A percentile compares a stretch with the other conserved stretches of the same genome.
phyloP scores from a whole-genome alignment of 1,140 invertebrate species.

The Cherax destructor region DNA sequence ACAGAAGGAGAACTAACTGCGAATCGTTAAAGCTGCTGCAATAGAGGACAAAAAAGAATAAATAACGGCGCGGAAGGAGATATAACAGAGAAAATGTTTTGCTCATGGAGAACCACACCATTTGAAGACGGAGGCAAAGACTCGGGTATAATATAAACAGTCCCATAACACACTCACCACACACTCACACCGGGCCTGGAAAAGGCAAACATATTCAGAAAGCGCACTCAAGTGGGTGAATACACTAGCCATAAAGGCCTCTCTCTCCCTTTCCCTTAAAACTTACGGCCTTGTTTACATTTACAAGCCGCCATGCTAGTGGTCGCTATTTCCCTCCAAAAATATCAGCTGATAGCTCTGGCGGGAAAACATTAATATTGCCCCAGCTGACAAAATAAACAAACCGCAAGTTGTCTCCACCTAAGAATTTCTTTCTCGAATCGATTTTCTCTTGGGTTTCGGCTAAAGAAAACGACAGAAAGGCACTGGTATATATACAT shows the following conservation, averaged over 20 bases:
- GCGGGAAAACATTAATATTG: background rate
- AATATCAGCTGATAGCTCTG: conserved; percentile 4
- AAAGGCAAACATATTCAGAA: background rate
- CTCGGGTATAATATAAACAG: background rate
- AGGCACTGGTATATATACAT: no score
- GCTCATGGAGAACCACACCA: background rate
- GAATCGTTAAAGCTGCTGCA: background rate
- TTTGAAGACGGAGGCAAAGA: background rate
- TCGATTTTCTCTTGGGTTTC: background rate
- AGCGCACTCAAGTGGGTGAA: background rate
- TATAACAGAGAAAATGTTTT: background rate
- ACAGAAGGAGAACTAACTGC: background rate
- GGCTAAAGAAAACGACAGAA: background rate
- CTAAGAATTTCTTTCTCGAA: background rate
- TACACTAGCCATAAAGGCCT: background rate
- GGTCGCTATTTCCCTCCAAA: background rate
- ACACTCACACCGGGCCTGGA: background rate
- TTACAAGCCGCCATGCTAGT: background rate
- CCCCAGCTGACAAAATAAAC: background rate
- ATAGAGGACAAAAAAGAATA: background rate
- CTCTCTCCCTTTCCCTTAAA: background rate
- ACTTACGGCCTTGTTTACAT: background rate
- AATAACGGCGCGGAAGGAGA: background rate
- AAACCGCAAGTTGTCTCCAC: background rate
- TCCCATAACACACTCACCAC: background rate